Evolutionary conservation across 1,140 invertebrate species (phyloP), one percentile per base, ranked within the genome.

Genomic region (Microplitis demolitor): DNA sequence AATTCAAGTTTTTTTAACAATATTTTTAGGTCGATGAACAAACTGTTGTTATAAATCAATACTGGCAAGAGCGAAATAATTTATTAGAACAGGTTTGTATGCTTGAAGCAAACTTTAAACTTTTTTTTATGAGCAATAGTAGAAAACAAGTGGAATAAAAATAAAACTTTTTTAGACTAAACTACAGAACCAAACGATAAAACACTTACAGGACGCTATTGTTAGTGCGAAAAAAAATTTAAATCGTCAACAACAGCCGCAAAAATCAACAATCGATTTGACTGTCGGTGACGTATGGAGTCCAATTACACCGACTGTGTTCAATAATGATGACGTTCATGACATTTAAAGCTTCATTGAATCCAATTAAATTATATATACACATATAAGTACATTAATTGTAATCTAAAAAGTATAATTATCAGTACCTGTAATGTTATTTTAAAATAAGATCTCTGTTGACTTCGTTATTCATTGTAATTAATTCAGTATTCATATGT

Each of bases 241-340:
- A 75, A 82, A 87, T 75, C 74, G 86, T 72, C 81, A 85, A 76
- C 82, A 83, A 77, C 82, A 83, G 76, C 78, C 77, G 72, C 79
- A 85, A 58, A 86, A 83, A 78, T 72, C 82, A 66, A 78, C 81
- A 39, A 86, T 76, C 76, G 84, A 85, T 71, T 16, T 62, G 56
- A 58, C 61, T 39, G 82, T 83, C 79, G 85, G 80, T 84, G 85
- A 86, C 73, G 79, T 83, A 73, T 83, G 83, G 81, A 75, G 80
- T 79, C 76, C 82, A 66, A 79, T 80, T 76, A 80, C 85, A 74
- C 74, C 83, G 81, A 76, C 82, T 73, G 74, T 81, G 58, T 85
- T 83, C 77, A 84, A 76, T 79, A 83, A 84, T 76, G 79, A 81
- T 54, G 85, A 84, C 77, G 84, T 87, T 83, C 85, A 87, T 82